phyloP scores from a whole-genome alignment of 1,140 invertebrate genomes.

The Drosophila tani region DNA sequence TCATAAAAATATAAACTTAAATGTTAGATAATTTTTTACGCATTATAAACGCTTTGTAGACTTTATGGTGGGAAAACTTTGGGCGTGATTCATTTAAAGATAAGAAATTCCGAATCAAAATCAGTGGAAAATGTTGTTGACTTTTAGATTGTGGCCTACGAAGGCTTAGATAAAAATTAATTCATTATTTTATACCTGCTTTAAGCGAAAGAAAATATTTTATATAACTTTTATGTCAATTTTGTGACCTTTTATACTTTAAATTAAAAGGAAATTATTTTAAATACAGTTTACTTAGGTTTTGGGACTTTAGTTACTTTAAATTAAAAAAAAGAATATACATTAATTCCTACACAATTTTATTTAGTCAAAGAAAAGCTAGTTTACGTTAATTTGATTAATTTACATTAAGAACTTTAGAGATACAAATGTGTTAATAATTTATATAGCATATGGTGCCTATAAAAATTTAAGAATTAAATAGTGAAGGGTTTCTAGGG shows the following conservation, averaged over 20 bases:
- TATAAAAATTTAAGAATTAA: background rate
- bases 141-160: background rate
- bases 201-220: background rate
- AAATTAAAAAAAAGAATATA: too few relatives aligned
- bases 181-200: background rate
- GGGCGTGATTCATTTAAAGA: constrained; percentile 15
- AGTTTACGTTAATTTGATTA: too few relatives aligned
- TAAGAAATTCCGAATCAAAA: constrained; percentile 15
- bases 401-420: too few relatives aligned
- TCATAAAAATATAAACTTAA: constrained; percentile 15
- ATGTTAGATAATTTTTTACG: background rate
- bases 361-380: too few relatives aligned
- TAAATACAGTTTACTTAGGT: too few relatives aligned
- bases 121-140: background rate
- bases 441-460: background rate
- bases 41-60: background rate
- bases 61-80: constrained; percentile 1
- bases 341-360: too few relatives aligned
- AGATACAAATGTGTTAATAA: background rate
- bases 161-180: constrained; percentile 13
- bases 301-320: too few relatives aligned
- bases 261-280: too few relatives aligned
- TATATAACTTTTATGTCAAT: too few relatives aligned
- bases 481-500: background rate
- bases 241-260: too few relatives aligned